Conservation (phyloP, 2,888 invertebrate species). For the Dugesia japonica region DNA sequence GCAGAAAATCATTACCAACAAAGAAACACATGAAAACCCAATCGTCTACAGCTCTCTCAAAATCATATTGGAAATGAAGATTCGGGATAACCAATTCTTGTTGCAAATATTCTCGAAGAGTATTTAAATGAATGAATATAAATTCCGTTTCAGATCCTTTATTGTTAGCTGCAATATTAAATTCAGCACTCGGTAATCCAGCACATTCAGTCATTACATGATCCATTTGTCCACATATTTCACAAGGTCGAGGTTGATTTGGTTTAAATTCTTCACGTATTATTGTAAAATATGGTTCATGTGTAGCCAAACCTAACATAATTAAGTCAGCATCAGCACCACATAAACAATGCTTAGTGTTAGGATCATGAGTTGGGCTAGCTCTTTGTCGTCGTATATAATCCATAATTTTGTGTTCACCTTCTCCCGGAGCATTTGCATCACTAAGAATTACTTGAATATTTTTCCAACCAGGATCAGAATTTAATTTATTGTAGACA, state of each 20-base stretch:
- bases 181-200: constrained; percentile 53
- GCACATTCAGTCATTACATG: constrained; percentile 85
- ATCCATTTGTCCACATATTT: constrained; percentile 69
- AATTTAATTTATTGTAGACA: constrained; percentile 73
- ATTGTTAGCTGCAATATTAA: background rate
- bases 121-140: constrained; percentile 72
- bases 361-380: constrained; percentile 85
- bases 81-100: constrained; percentile 68
- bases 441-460: constrained; percentile 75
- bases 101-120: constrained; percentile 79
- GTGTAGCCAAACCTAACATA: constrained; percentile 86
- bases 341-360: constrained; percentile 87
- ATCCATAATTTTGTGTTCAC: constrained; percentile 99
- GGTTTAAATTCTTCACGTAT: constrained; percentile 95
- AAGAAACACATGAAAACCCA: constrained; percentile 98
- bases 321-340: constrained; percentile 96
- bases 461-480: constrained; percentile 78
- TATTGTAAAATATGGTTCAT: constrained; percentile 95
- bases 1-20: constrained; percentile 93
- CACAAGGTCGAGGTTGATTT: constrained; percentile 82
- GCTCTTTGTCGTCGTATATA: constrained; percentile 83
- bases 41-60: constrained; percentile 84
- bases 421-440: constrained; percentile 69
- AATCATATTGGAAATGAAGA: constrained; percentile 77
- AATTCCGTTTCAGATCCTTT: constrained; percentile 53